phyloP scores from a whole-genome alignment of 2,888 invertebrate genomes.

The Pollenia amentaria region DNA sequence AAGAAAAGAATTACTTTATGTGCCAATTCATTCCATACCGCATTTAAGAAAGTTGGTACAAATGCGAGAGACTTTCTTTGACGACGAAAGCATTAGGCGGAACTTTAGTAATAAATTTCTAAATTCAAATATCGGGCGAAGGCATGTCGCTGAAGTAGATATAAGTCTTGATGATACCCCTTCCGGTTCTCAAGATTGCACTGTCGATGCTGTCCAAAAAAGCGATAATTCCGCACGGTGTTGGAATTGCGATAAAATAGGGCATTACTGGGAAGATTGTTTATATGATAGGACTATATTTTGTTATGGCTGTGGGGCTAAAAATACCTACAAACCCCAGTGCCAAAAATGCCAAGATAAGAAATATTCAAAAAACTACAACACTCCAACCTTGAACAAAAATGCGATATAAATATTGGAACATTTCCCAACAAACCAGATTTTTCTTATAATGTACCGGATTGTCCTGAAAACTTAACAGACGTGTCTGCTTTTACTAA shows the following conservation, averaged over 20 bases:
- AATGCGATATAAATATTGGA: not conserved
- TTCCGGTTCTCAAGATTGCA: not conserved
- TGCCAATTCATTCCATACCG: conserved; percentile 18
- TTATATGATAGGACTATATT: conserved; percentile 12
- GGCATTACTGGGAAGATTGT: conserved; percentile 40
- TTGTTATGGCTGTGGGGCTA: too few species aligned
- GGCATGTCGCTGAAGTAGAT: conserved; percentile 21
- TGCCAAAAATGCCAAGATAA: conserved; percentile 14
- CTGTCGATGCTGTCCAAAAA: not conserved
- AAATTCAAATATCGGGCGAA: not conserved
- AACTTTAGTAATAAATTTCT: conserved; percentile 9
- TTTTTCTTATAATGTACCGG: not conserved
- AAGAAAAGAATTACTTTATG: conserved; percentile 20
- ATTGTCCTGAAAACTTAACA: not conserved
- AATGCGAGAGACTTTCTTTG: conserved; percentile 8
- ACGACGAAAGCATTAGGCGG: conserved; percentile 10
- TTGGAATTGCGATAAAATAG: conserved; percentile 42
- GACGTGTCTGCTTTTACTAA: not conserved
- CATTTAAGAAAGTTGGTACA: conserved; percentile 34
- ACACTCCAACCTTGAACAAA: not conserved
- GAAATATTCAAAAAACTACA: conserved; percentile 35
- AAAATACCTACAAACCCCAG: conserved; percentile 12
- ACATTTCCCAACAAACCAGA: not conserved
- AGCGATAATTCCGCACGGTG: not conserved
- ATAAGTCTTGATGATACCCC: not conserved